Evolutionary conservation across 1,140 invertebrate species (phyloP).

Genomic region (Hyposmocoma kahamanoa): DNA sequence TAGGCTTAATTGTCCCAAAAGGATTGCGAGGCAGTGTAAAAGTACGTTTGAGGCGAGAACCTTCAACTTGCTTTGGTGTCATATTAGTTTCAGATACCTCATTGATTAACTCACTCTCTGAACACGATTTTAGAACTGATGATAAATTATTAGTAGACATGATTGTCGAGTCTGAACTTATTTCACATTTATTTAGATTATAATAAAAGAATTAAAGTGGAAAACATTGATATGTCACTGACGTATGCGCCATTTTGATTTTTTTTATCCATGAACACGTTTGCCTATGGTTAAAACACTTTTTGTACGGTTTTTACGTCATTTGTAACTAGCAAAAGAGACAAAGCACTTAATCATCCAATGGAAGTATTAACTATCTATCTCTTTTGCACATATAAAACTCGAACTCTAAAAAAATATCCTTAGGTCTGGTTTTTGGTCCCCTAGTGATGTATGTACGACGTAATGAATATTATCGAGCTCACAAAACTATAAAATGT

Average conservation of each 20-base stretch:
- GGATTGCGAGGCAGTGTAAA: conserved; percentile 73
- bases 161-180: conserved; percentile 29
- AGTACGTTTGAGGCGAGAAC: conserved; percentile 69
- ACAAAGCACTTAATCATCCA: not conserved
- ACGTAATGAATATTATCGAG: no score
- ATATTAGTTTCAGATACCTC: conserved; percentile 64
- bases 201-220: conserved; percentile 47
- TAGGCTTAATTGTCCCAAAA: conserved; percentile 56
- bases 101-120: conserved; percentile 69
- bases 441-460: no score
- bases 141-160: conserved; percentile 67
- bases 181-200: conserved; percentile 31
- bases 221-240: conserved; percentile 68
- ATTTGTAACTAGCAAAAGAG: not conserved
- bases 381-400: no score
- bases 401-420: no score
- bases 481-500: no score
- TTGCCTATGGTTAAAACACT: no score
- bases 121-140: conserved; percentile 69
- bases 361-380: not conserved
- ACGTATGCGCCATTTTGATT: conserved; percentile 57
- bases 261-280: no score
- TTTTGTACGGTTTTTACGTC: conserved; percentile 4
- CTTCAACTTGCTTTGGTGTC: conserved; percentile 71
- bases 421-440: no score